Evolutionary conservation across 2,797 vertebrate genomes (phyloP).

Genomic region (Crocidura indochinensis): DNA sequence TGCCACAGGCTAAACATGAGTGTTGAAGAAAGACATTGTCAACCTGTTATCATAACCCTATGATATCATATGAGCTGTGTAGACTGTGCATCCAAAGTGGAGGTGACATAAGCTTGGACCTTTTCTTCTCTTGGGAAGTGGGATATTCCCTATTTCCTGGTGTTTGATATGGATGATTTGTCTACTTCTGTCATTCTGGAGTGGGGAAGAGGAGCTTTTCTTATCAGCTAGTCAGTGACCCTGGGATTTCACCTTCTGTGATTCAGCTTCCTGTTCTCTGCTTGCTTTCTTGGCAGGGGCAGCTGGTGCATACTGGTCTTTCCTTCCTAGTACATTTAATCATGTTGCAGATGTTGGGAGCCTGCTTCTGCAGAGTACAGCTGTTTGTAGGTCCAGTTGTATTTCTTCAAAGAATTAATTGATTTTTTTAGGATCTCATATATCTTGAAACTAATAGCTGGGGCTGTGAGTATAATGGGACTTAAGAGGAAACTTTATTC

Average conservation of each 20-base stretch:
- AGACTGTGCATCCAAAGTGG: neutral
- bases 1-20: neutral
- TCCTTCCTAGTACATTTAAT: neutral
- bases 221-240: neutral
- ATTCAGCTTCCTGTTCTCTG: neutral
- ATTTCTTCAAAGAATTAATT: constrained; percentile 64
- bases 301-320: neutral
- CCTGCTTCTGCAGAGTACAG: neutral
- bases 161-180: neutral
- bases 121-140: neutral
- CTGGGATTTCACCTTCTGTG: neutral
- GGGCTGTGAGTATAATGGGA: neutral
- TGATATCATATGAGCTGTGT: neutral
- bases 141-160: neutral
- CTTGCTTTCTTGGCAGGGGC: neutral
- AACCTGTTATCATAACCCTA: neutral
- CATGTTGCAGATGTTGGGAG: neutral
- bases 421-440: constrained; percentile 32
- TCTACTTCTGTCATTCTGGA: fast-evolving
- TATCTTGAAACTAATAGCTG: neutral
- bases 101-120: neutral
- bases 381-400: constrained; percentile 51
- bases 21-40: neutral
- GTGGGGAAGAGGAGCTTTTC: neutral
- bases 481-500: constrained; percentile 23